A percentile compares a stretch with the other conserved stretches of the same genome.
Conservation (phyloP, 2,113 vertebrate genomes). For the Uria lomvia region DNA sequence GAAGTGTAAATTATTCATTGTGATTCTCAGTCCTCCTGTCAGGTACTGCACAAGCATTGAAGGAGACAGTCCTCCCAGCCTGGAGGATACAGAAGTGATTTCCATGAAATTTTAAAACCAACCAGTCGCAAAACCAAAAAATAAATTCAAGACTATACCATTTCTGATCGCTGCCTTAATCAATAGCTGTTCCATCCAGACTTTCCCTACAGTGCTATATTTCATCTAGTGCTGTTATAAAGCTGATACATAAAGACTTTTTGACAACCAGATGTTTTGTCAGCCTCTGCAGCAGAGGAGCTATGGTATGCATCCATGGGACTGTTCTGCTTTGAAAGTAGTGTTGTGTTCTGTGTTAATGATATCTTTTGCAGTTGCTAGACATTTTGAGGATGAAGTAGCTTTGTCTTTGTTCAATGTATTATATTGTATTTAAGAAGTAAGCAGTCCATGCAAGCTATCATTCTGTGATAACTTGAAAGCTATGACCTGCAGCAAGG, state of each 20-base stretch:
- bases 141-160: not conserved
- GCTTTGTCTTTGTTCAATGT: conserved; percentile 14
- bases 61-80: not conserved
- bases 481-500: conserved; percentile 24
- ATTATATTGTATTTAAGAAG: conserved; percentile 3
- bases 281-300: not conserved
- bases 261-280: not conserved
- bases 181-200: not conserved
- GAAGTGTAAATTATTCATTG: not conserved
- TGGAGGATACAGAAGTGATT: not conserved
- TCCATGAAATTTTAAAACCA: not conserved
- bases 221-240: not conserved
- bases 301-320: not conserved
- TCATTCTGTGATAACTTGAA: not conserved
- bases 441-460: not conserved
- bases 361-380: not conserved
- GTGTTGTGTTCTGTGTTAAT: not conserved
- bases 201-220: not conserved
- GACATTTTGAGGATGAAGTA: not conserved
- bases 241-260: not conserved
- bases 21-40: not conserved
- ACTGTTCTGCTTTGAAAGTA: not conserved
- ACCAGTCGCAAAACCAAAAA: not conserved
- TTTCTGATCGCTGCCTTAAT: not conserved
- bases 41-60: not conserved